Base-by-base conservation (phyloP, 1,140 invertebrate species). In the Steinernema feltiae region DNA sequence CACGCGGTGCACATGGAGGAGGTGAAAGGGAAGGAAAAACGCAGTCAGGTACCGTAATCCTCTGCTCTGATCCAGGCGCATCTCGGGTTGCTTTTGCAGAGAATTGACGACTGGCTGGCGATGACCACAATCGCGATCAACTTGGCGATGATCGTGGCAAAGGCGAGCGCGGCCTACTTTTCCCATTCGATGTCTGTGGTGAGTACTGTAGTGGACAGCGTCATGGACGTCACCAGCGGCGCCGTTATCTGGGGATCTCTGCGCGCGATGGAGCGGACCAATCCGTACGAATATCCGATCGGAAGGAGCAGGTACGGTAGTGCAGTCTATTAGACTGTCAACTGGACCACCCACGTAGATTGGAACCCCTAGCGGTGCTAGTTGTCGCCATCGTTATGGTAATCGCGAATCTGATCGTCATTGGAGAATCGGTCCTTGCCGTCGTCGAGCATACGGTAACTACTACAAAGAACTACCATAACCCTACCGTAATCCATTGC, bases 371-470 rank as follows among this genome's bases (percentile, higher is more conserved):
- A 1, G 71, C 78, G 1, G 73, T 79, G 2, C 30, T 80, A 0
- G 73, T 80, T 31, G 73, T 80, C 32, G 70, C 76, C 17, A 79
- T 80, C 53, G 73, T 80, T 18, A 80, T 80, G 78, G 31, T 75
- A 7, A 69, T 79, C 27, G 78, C 78, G 2, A 80, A 80, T 46
- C 48, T 80, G 3, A 79, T 79, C n/a, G 78, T 80, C 17, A 24
- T 79, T 1, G 78, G 73, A n/a, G 70, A 77, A 71, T 77, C 78
- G 18, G 24, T 74, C 1, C 71, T 74, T 0, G 48, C 75, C n/a
- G 75, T 78, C 35, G 46, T 77, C 2, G 30, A 69, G 35, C 46
- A 77, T 31, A 70, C 21, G 2, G 76, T 77, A 31, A 77, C 73
- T 32, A 30, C 17, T 17, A 18, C n/a, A n/a, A n/a, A n/a, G n/a